A percentile compares a stretch with the other conserved stretches of the same genome.
phyloP scores from a whole-genome alignment of 1,140 invertebrate species.

The Trichonephila inaurata region DNA sequence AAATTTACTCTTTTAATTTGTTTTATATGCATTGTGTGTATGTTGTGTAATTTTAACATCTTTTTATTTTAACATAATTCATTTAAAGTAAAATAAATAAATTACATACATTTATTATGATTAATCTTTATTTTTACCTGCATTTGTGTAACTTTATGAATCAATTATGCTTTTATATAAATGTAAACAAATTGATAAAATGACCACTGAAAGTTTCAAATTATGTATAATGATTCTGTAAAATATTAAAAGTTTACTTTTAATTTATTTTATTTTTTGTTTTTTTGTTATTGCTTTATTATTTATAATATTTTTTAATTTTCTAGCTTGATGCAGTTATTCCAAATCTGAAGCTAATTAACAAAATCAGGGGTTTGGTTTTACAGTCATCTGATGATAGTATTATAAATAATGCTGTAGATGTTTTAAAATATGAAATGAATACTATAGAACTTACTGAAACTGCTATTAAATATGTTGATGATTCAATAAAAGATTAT shows the following conservation, averaged over 20 bases:
- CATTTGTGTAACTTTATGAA: too few species aligned
- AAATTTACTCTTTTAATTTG: too few species aligned
- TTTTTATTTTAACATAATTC: too few species aligned
- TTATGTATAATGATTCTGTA: too few species aligned
- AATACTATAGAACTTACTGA: slow-evolving; percentile 5
- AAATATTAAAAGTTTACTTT: not conserved
- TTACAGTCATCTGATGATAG: slow-evolving; percentile 64
- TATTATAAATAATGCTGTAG: slow-evolving; percentile 53
- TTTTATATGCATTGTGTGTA: too few species aligned
- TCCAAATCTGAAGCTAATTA: slow-evolving; percentile 56
- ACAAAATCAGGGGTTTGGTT: slow-evolving; percentile 50
- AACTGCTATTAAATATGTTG: not conserved
- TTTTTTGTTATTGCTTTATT: not conserved
- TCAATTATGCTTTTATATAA: too few species aligned
- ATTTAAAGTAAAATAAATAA: too few species aligned
- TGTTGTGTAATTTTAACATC: too few species aligned
- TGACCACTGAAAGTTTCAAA: too few species aligned
- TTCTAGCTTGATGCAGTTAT: slow-evolving; percentile 60
- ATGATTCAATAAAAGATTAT: slow-evolving; percentile 1
- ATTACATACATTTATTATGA: too few species aligned
- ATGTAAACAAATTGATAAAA: too few species aligned
- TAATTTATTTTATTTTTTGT: not conserved
- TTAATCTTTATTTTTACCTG: too few species aligned
- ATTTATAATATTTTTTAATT: not conserved
- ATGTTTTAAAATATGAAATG: slow-evolving; percentile 28